Conservation (phyloP, 2,888 invertebrate genomes). For the Ochropacha duplaris region DNA sequence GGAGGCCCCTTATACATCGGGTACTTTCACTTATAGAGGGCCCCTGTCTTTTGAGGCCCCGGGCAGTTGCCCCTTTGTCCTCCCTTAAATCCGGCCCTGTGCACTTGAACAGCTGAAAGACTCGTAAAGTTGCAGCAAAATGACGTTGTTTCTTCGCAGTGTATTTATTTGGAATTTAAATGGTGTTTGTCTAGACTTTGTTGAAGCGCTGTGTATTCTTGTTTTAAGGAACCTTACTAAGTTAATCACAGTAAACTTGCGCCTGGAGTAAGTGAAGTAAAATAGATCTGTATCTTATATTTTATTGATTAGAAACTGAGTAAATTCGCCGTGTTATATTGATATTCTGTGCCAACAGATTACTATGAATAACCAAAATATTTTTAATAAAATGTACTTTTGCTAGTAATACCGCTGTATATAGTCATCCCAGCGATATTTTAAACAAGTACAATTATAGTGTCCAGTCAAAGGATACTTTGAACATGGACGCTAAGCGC, state of each 20-base stretch:
- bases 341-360: neutral
- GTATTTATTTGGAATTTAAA: neutral
- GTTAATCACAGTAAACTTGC: too few relatives aligned
- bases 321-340: neutral
- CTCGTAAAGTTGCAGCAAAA: too few relatives aligned
- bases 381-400: too few relatives aligned
- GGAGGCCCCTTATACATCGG: too few relatives aligned
- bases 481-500: neutral
- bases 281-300: conserved; percentile 6
- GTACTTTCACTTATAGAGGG: too few relatives aligned
- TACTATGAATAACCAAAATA: neutral
- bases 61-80: too few relatives aligned
- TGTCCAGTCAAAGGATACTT: neutral
- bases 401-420: neutral
- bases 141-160: too few relatives aligned
- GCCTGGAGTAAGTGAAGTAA: neutral
- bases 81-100: too few relatives aligned
- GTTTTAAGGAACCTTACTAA: too few relatives aligned
- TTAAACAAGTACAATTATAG: neutral
- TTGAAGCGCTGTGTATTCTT: too few relatives aligned
- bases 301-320: neutral
- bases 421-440: neutral
- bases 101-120: neutral
- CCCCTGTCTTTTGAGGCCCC: too few relatives aligned
- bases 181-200: neutral